phyloP scores from a whole-genome alignment of 30 jellyfish, hydroid and myxozoan genomes.

The Hydractinia echinata region DNA sequence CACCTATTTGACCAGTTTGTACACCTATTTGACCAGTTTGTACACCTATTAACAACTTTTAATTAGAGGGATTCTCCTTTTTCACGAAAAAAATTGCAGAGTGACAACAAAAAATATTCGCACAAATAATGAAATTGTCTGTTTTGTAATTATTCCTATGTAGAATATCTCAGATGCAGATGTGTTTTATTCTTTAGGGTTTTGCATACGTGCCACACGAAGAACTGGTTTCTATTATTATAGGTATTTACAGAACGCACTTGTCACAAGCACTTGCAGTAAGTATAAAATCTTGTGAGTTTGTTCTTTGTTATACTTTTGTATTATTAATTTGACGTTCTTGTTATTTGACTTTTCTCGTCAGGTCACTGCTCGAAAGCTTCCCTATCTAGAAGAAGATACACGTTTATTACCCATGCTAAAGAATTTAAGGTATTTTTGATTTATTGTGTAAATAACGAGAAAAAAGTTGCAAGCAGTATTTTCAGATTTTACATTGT shows the following conservation, averaged over 20 bases:
- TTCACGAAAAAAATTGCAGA: background rate
- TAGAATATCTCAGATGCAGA: background rate
- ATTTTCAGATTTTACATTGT: no score
- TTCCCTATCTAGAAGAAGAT: constrained; percentile 80
- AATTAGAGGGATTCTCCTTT: no score
- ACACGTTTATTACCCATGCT: constrained; percentile 81
- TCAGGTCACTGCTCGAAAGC: constrained; percentile 59
- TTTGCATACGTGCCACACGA: constrained; percentile 83
- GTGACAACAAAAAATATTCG: background rate
- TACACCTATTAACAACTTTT: no score
- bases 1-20: no score
- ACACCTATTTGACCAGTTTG: no score
- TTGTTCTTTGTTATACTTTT: background rate
- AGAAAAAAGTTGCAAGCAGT: background rate
- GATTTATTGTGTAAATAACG: background rate
- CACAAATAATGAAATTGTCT: no score
- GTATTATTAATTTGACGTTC: background rate
- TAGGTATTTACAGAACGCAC: constrained; percentile 61
- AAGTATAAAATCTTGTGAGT: constrained; percentile 19
- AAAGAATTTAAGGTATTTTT: constrained; percentile 57
- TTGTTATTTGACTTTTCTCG: background rate
- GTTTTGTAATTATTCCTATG: background rate
- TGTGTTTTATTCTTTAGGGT: constrained; percentile 49
- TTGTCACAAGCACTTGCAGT: constrained; percentile 86
- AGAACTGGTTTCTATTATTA: constrained; percentile 80